These are phyloP conservation scores for Drosophila fuyamai DNA, from an alignment of 1,140 invertebrate genomes.

Conservation along the genomic window DNA sequence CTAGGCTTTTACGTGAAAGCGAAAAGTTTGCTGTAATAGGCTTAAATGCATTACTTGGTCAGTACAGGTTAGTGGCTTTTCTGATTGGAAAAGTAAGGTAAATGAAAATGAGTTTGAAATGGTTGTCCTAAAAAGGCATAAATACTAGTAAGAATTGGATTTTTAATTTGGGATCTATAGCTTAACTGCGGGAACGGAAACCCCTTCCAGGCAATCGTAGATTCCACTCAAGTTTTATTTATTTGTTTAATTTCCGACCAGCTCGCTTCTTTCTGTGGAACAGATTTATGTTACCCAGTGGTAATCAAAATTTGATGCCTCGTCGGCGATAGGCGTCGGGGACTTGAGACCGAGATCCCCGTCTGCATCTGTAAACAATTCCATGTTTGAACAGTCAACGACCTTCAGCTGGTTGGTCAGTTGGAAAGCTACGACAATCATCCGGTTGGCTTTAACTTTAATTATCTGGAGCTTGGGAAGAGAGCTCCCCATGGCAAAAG, in stretches of 20 bases:
- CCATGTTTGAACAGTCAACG: constrained; percentile 31
- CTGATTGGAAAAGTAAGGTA: not conserved
- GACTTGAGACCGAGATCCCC: constrained; percentile 6
- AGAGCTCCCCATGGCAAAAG: constrained; percentile 7
- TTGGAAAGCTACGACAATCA: constrained; percentile 25
- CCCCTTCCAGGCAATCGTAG: constrained; percentile 3
- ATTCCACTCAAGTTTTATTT: constrained; percentile 41
- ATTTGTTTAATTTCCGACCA: constrained; percentile 39
- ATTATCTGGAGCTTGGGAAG: constrained; percentile 41
- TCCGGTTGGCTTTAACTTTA: constrained; percentile 31
- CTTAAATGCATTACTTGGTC: not conserved
- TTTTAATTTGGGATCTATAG: not conserved
- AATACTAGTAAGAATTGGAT: not conserved
- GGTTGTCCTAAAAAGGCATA: not conserved
- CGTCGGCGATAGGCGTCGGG: constrained; percentile 24
- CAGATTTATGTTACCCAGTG: constrained; percentile 38
- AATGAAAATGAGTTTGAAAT: not conserved
- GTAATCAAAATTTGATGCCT: constrained; percentile 49
- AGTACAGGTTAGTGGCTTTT: not conserved
- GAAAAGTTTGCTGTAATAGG: not conserved
- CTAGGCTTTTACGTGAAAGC: constrained; percentile 35
- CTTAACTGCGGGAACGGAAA: constrained; percentile 9
- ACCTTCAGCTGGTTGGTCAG: constrained; percentile 30
- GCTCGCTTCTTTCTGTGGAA: constrained; percentile 15
- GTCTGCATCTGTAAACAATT: constrained; percentile 35